Evolutionary conservation across 2,797 vertebrate species (phyloP).

Genomic region (Leptoclinus maculatus): DNA sequence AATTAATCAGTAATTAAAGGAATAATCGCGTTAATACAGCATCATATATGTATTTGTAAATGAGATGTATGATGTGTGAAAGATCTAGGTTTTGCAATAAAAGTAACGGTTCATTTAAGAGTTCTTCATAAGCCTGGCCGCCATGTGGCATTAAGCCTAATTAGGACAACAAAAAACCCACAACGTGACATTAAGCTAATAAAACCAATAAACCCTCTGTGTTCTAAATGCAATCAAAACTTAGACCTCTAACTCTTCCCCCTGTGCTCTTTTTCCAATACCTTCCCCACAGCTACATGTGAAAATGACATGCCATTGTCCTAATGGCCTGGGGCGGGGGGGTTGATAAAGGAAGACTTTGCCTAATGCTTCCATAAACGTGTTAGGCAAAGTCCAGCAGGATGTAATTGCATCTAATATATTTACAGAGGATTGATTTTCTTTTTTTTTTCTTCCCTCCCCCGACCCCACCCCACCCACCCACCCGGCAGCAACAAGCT

Average conservation of each 20-base stretch:
- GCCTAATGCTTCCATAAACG: slow-evolving; percentile 79
- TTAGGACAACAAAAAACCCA: slow-evolving; percentile 36
- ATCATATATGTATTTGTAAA: slow-evolving; percentile 32
- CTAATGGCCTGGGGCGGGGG: slow-evolving; percentile 60
- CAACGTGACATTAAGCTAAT: slow-evolving; percentile 44
- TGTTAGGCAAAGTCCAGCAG: slow-evolving; percentile 82
- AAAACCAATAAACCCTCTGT: slow-evolving; percentile 54
- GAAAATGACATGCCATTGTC: slow-evolving; percentile 76
- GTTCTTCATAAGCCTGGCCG: slow-evolving; percentile 39
- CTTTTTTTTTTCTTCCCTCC: slow-evolving; percentile 27
- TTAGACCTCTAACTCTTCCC: slow-evolving; percentile 24
- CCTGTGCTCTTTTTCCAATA: slow-evolving; percentile 55
- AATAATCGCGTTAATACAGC: slow-evolving; percentile 24
- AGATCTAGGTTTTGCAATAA: slow-evolving; percentile 2
- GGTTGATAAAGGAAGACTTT: slow-evolving; percentile 81
- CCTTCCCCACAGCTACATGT: slow-evolving; percentile 58
- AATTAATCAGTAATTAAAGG: slow-evolving; percentile 49
- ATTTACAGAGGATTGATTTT: slow-evolving; percentile 82
- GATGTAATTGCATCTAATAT: slow-evolving; percentile 84
- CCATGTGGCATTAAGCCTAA: slow-evolving; percentile 30
- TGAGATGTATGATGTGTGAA: slow-evolving; percentile 23
- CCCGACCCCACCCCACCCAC: slow-evolving; percentile 27
- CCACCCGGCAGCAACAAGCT: slow-evolving; percentile 67
- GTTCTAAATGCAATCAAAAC: slow-evolving; percentile 61
- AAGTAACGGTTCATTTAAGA: slow-evolving; percentile 31